phyloP scores from a whole-genome alignment of 1,140 invertebrate species.

The Doryteuthis pealeii region DNA sequence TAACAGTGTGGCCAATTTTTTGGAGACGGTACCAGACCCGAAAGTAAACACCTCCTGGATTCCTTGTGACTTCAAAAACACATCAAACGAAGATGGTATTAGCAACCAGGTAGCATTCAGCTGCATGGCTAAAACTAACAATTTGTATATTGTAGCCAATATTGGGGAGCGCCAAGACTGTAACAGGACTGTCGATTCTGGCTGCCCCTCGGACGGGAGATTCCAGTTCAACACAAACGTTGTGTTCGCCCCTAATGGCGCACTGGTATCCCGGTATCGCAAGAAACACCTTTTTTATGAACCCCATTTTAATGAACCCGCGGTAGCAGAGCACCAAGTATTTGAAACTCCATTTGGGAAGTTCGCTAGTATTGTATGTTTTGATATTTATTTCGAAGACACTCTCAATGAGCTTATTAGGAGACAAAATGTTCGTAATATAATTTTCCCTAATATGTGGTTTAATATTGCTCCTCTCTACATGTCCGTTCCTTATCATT shows the following conservation, averaged over 20 bases:
- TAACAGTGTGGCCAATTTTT: slow-evolving; percentile 20
- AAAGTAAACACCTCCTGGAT: slow-evolving; percentile 13
- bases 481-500: background rate
- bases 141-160: slow-evolving; percentile 72
- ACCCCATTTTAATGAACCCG: slow-evolving; percentile 64
- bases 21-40: slow-evolving; percentile 35
- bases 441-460: background rate
- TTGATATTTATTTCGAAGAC: slow-evolving; percentile 62
- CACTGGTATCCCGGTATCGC: slow-evolving; percentile 68
- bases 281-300: slow-evolving; percentile 66
- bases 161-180: slow-evolving; percentile 68
- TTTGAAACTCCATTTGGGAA: slow-evolving; percentile 74
- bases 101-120: slow-evolving; percentile 47
- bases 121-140: slow-evolving; percentile 62
- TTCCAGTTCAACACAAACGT: slow-evolving; percentile 76
- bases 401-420: background rate
- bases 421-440: background rate
- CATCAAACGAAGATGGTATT: background rate
- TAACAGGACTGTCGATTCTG: slow-evolving; percentile 49
- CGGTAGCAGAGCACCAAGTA: slow-evolving; percentile 23
- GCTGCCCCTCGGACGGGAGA: slow-evolving; percentile 59
- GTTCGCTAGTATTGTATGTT: slow-evolving; percentile 76
- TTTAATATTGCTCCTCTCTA: background rate
- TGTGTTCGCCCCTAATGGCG: slow-evolving; percentile 69
- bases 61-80: slow-evolving; percentile 24